Conservation (phyloP, 2,113 vertebrate species). For the Phoenicopterus ruber region DNA sequence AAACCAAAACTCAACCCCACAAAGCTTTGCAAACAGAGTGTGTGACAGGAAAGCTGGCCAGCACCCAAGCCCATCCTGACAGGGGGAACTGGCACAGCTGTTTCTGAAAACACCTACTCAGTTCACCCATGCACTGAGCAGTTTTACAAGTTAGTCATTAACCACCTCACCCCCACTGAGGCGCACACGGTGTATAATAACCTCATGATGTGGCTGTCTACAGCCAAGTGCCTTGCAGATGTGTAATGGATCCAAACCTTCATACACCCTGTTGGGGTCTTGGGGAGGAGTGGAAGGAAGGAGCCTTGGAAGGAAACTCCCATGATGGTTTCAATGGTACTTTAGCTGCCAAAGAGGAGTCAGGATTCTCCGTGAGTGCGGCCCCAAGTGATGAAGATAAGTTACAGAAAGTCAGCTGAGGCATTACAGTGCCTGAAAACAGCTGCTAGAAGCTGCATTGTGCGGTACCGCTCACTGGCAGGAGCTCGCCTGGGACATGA, state of each 20-base stretch:
- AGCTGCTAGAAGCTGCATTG: background rate
- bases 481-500: background rate
- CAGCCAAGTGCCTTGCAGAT: background rate
- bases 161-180: background rate
- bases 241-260: background rate
- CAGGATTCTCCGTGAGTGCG: background rate
- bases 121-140: background rate
- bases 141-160: slow-evolving; percentile 39
- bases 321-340: background rate
- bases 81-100: slow-evolving; percentile 38
- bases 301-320: background rate
- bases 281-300: background rate
- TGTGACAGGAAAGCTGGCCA: slow-evolving; percentile 30
- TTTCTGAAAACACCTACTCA: slow-evolving; percentile 55
- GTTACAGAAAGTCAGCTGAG: background rate
- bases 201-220: background rate
- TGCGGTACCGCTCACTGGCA: background rate
- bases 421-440: background rate
- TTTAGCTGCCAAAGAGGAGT: background rate
- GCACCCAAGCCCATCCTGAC: slow-evolving; percentile 24
- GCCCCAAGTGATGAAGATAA: background rate
- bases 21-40: slow-evolving; percentile 18
- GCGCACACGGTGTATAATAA: background rate
- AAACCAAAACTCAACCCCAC: slow-evolving; percentile 9
- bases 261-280: background rate